phyloP scores from a whole-genome alignment of 2,888 invertebrate species.

The Thera obeliscata region DNA sequence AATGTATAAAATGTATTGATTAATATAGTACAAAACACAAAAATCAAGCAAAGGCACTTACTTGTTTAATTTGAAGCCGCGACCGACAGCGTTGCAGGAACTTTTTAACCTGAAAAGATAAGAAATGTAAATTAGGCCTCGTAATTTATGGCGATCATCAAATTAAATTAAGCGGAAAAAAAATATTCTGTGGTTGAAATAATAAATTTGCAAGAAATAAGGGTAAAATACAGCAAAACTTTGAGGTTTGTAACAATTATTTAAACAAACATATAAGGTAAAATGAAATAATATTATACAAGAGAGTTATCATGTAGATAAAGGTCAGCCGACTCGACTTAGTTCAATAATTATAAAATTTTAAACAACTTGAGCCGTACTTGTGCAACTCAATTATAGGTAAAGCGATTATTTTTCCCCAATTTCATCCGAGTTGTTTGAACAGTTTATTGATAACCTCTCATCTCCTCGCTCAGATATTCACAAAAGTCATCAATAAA shows the following conservation, averaged over 20 bases:
- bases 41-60: conserved; percentile 51
- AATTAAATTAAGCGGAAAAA: conserved; percentile 49
- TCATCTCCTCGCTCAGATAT: conserved; percentile 10
- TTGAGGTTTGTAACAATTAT: neutral
- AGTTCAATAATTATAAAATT: neutral
- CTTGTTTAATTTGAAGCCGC: conserved; percentile 72
- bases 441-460: conserved; percentile 13
- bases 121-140: conserved; percentile 49
- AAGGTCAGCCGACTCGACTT: too few species aligned
- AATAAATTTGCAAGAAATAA: neutral
- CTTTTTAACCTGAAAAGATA: conserved; percentile 73
- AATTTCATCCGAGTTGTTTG: conserved; percentile 3
- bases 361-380: neutral
- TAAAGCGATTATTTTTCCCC: neutral
- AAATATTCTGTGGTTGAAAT: conserved; percentile 36
- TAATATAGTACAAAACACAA: conserved; percentile 11
- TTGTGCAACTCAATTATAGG: neutral
- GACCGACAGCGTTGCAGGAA: conserved; percentile 75
- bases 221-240: neutral
- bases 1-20: too few species aligned
- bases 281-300: too few species aligned
- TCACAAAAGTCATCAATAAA: conserved; percentile 23
- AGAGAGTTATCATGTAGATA: too few species aligned
- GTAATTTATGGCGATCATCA: conserved; percentile 48
- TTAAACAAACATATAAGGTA: too few species aligned